Conservation (phyloP, 2,797 vertebrate genomes). For the Zalophus californianus region DNA sequence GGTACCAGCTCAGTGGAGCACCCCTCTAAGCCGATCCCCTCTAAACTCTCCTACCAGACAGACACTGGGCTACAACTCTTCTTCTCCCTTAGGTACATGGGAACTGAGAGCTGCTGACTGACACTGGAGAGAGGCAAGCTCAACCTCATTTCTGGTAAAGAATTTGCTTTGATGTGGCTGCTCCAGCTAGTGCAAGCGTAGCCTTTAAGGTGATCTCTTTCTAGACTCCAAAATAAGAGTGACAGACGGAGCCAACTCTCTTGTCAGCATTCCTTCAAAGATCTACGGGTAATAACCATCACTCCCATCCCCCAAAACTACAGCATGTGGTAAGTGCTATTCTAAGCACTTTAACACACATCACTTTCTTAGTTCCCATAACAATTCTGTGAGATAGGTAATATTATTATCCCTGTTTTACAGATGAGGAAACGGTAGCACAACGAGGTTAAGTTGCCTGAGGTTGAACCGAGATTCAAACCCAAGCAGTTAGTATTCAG, state of each 20-base stretch:
- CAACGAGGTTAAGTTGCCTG: not conserved
- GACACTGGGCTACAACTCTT: not conserved
- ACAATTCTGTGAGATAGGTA: not conserved
- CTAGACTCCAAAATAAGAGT: not conserved
- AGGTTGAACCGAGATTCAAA: not conserved
- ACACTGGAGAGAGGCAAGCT: not conserved
- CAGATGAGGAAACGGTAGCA: slow-evolving; percentile 19
- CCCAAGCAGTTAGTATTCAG: not conserved
- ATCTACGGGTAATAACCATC: not conserved
- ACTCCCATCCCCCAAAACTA: not conserved
- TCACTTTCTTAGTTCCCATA: not conserved
- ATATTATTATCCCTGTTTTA: not conserved
- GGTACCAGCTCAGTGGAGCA: not conserved
- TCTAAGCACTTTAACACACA: not conserved
- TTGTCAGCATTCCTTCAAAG: not conserved
- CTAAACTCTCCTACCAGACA: not conserved
- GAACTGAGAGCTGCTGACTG: not conserved
- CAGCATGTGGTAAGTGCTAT: not conserved
- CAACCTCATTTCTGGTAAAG: not conserved
- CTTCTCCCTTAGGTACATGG: not conserved
- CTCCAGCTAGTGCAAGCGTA: not conserved
- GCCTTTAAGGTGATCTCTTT: not conserved
- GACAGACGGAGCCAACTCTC: not conserved
- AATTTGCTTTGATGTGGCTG: not conserved
- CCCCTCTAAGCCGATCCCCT: not conserved